A percentile compares a stretch with the other conserved stretches of the same genome.
phyloP scores from a whole-genome alignment of 2,888 invertebrate species.

The Drosophila helvetica region DNA sequence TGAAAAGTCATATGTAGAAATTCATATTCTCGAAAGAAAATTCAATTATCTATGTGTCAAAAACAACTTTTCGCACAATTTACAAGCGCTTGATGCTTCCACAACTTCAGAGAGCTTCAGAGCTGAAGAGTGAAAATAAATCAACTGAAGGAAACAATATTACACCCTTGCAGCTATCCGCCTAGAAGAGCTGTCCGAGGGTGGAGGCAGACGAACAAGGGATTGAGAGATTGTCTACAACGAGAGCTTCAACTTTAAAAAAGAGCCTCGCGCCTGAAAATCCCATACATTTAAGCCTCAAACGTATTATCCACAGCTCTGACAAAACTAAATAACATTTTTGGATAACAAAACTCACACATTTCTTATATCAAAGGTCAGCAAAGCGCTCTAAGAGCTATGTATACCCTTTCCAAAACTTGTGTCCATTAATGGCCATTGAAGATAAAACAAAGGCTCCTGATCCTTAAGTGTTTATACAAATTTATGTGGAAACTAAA shows the following conservation, averaged over 20 bases:
- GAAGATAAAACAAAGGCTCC: neutral
- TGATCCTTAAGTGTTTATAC: neutral
- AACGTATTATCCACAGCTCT: too few species aligned
- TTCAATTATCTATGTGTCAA: neutral
- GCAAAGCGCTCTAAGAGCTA: too few species aligned
- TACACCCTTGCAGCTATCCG: neutral
- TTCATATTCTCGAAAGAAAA: neutral
- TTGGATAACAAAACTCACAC: neutral
- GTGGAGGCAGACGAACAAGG: neutral
- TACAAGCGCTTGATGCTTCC: neutral
- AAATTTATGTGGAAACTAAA: neutral
- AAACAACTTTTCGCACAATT: neutral
- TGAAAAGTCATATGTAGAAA: neutral
- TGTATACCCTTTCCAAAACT: neutral
- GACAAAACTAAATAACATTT: neutral
- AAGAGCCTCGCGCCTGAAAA: neutral
- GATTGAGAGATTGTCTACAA: too few species aligned
- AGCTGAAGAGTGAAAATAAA: neutral
- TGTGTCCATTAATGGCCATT: neutral
- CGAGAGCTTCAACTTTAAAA: neutral
- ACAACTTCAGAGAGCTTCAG: neutral
- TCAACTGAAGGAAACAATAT: neutral
- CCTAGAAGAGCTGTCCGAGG: neutral
- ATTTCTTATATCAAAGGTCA: neutral
- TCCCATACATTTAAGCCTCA: too few species aligned